These are phyloP conservation scores for Mola mola DNA, from an alignment of 2,113 vertebrate species.

Conservation along the genomic window DNA sequence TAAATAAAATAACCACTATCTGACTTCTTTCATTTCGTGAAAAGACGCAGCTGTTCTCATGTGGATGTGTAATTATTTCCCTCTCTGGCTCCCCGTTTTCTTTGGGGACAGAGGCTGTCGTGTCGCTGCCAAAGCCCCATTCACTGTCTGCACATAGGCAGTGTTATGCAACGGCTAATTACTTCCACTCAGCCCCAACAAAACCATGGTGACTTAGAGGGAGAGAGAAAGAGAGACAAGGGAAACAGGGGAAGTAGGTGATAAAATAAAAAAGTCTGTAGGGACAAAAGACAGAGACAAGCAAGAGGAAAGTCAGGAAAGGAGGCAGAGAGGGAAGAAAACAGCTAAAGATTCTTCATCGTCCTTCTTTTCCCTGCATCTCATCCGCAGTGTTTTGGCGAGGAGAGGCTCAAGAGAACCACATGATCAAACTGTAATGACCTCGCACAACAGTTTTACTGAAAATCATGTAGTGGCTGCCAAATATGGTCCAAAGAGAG, in stretches of 20 bases:
- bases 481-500: slow-evolving; percentile 46
- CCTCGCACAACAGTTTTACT: slow-evolving; percentile 44
- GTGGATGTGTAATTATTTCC: slow-evolving; percentile 75
- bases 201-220: too few relatives aligned
- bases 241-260: slow-evolving; percentile 11
- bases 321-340: slow-evolving; percentile 5
- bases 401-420: slow-evolving; percentile 18
- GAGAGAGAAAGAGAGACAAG: slow-evolving; percentile 15
- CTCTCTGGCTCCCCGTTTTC: slow-evolving; percentile 52
- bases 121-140: slow-evolving; percentile 67
- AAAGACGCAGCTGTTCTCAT: slow-evolving; percentile 61
- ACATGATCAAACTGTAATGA: slow-evolving; percentile 38
- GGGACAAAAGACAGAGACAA: background rate
- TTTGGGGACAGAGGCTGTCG: slow-evolving; percentile 55
- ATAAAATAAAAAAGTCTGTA: slow-evolving; percentile 36
- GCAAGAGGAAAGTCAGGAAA: slow-evolving; percentile 12
- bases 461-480: slow-evolving; percentile 36
- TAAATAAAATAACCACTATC: slow-evolving; percentile 62
- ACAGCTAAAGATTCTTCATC: background rate
- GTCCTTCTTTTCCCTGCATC: background rate
- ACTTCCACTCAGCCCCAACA: slow-evolving; percentile 77
- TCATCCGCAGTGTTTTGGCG: slow-evolving; percentile 23
- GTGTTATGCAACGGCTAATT: slow-evolving; percentile 79
- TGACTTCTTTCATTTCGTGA: slow-evolving; percentile 54
- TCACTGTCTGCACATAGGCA: slow-evolving; percentile 71